Base-by-base conservation (phyloP, 2,797 vertebrate genomes). In the Adelosebastes latens region DNA sequence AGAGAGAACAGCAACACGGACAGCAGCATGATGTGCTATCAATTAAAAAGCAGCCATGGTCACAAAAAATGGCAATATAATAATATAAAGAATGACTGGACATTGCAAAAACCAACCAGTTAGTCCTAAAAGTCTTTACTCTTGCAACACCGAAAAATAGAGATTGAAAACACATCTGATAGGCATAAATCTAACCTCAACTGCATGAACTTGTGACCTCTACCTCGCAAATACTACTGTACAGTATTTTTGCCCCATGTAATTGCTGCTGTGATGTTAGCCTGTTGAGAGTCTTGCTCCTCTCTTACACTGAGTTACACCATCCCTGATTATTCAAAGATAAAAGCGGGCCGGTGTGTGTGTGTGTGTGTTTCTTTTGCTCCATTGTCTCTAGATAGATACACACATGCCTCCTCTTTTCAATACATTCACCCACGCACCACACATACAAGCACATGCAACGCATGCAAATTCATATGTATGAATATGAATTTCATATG, bases 241-340 rank as follows among this genome's bases (percentile, higher is more conserved):
- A 25, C 22, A 25, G 16, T 39, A 18, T 29, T 55, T 61, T 18
- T 62, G 18, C n/a, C n/a, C 20, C n/a, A 16, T 70, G 12, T 70
- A 52, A 36, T 62, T 46, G 55, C 49, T 65, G 56, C 55, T 72
- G 64, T 10, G 18, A 24, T n/a, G 27, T 75, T 32, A 14, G 31
- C 58, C 31, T 71, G 14, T 52, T 71, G 72, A 62, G 71, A 77
- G 74, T 69, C 34, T 77, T 60, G 16, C 73, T 67, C 53, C 49
- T 77, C 58, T 78, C 20, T 88, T 85, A 70, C 77, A 58, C 60
- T 2, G 24, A 27, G 27, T 87, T 82, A 77, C 83, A 82, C 52
- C 84, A 90, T 59, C 68, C 53, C n/a, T 77, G 73, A 85, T 82
- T 72, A 61, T 55, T 86, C 52, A 71, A 46, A 75, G 68, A 70